A percentile compares a stretch with the other conserved stretches of the same genome.
phyloP scores from a whole-genome alignment of 2,113 vertebrate genomes.

The Condylura cristata region DNA sequence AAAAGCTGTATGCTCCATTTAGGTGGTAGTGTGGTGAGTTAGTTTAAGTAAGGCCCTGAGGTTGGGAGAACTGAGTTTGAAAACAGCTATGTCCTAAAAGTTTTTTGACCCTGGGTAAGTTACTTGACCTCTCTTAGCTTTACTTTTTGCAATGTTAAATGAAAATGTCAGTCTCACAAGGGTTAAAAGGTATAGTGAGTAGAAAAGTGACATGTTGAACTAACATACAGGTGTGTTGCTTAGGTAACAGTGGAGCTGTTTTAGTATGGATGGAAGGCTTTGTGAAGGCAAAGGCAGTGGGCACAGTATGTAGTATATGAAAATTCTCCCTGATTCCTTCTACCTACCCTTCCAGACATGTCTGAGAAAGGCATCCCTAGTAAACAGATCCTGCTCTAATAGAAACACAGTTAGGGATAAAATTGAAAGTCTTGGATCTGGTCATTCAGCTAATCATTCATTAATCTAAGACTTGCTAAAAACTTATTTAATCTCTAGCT shows the following conservation, averaged over 20 bases:
- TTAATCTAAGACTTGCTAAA: background rate
- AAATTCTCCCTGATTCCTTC: background rate
- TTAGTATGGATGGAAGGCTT: background rate
- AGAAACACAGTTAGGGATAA: background rate
- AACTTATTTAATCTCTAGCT: background rate
- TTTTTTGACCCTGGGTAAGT: background rate
- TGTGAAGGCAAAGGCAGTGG: background rate
- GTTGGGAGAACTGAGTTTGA: background rate
- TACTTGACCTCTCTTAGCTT: slow-evolving; percentile 3
- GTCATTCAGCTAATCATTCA: background rate
- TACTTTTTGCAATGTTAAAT: background rate
- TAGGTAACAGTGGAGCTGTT: background rate
- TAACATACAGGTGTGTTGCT: background rate
- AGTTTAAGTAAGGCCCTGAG: background rate
- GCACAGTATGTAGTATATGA: background rate
- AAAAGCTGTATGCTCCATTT: background rate
- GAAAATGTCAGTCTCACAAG: background rate
- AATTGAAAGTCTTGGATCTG: background rate
- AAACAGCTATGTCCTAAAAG: background rate
- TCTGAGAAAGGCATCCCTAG: background rate
- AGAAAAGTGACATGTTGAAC: background rate
- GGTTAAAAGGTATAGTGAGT: background rate
- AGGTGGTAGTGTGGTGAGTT: background rate
- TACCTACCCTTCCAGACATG: background rate
- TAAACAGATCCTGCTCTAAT: background rate